Base-by-base conservation (phyloP, 2,113 vertebrate genomes). In the Willisornis vidua region DNA sequence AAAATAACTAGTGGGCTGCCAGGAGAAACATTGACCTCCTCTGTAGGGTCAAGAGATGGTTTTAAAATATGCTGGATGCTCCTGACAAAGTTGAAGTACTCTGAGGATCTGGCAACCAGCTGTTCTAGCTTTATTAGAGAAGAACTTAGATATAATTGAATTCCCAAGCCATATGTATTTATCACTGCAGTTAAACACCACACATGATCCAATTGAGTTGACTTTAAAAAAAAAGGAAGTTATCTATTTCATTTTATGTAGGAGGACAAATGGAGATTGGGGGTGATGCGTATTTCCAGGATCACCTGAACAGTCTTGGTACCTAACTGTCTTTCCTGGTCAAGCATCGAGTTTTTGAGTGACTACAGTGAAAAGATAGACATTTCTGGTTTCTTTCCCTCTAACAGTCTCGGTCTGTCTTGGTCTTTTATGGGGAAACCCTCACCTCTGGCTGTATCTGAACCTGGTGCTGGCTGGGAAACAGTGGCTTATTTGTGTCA, bases 31-130 rank as follows among this genome's bases (percentile, higher is more conserved):
- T 87, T 97, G 96, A 94, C 96, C 96, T 97, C 92, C 84, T 85
- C 91, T 91, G 93, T 96, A 93, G 97, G 98, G 97, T 98, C 97
- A 97, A 97, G 97, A 97, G 96, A 96, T 97, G 97, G 96, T 97
- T 97, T 97, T 95, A 97, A 97, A 97, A 97, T 97, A 98, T 95
- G 93, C 93, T 96, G 87, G 97, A 96, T 97, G 94, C 92, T 97
- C 95, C 96, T 97, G 71, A 91, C 94, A 97, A 97, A 96, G 96
- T 92, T 94, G 89, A 95, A 96, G 91, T 59, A 68, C 76, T 93
- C 51, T 2, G n/a, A 94, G 79, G 96, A 93, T 98, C 98, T 98
- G 98, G 98, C 97, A 97, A 89, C 97, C 98, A 98, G 98, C 98
- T 99, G 98, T 98, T 94, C 57, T 96, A 97, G 97, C 94, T 97